Conservation (phyloP, 1,140 invertebrate genomes). For the Piezodorus guildinii region DNA sequence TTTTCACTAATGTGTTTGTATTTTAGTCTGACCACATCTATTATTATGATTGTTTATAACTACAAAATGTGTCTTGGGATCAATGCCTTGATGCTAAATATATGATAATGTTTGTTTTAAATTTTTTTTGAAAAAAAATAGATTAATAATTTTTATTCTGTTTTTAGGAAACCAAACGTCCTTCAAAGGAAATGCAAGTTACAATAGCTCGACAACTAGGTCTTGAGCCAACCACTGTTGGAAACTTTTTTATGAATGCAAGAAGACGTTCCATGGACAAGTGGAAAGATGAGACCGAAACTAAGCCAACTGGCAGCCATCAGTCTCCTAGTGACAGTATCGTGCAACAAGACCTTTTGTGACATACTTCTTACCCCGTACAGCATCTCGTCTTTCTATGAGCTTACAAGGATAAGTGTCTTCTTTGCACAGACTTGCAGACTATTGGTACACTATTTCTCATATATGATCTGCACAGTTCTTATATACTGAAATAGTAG, state of each 20-base stretch:
- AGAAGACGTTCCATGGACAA: slow-evolving; percentile 94
- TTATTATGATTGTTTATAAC: too few species aligned
- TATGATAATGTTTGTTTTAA: too few species aligned
- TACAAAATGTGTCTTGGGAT: too few species aligned
- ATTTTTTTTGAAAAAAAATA: too few species aligned
- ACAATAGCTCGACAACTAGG: slow-evolving; percentile 96
- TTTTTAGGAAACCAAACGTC: slow-evolving; percentile 92
- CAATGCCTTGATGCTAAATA: too few species aligned
- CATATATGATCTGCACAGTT: slow-evolving; percentile 21
- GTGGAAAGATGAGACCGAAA: slow-evolving; percentile 84
- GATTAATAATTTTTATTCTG: not conserved
- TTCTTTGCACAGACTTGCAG: slow-evolving; percentile 20
- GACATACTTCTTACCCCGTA: slow-evolving; percentile 29
- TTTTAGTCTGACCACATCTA: too few species aligned
- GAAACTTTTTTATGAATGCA: slow-evolving; percentile 99
- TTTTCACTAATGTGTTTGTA: too few species aligned
- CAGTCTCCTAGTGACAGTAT: slow-evolving; percentile 18
- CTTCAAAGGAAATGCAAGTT: slow-evolving; percentile 99
- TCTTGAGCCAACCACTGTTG: slow-evolving; percentile 95
- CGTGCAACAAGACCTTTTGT: slow-evolving; percentile 27
- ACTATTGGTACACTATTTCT: slow-evolving; percentile 22
- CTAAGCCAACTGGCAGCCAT: slow-evolving; percentile 23
- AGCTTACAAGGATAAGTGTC: slow-evolving; percentile 22
- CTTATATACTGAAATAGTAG: slow-evolving; percentile 15
- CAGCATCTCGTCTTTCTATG: slow-evolving; percentile 29